These are phyloP conservation scores for Caloenas nicobarica DNA, from an alignment of 2,113 vertebrate genomes.

Conservation along the genomic window DNA sequence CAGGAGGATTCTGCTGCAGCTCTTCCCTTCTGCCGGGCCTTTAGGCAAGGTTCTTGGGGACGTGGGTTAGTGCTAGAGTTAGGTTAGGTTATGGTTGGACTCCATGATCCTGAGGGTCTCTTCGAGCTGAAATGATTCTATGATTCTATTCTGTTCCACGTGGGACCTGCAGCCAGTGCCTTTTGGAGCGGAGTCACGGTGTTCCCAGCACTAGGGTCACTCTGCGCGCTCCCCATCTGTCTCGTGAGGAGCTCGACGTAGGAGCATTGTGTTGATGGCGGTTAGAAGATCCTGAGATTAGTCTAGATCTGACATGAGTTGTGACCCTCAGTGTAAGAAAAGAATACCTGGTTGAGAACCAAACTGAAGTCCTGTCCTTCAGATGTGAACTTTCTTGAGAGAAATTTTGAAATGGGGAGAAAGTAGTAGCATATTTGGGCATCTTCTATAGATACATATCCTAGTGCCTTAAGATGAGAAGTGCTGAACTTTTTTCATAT, in stretches of 20 bases:
- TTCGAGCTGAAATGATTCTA: too few relatives aligned
- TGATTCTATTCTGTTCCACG: neutral
- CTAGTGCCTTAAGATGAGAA: neutral
- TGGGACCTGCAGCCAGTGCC: neutral
- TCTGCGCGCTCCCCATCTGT: rapidly evolving
- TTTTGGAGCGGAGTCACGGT: neutral
- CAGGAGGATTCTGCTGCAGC: neutral
- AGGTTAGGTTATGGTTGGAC: too few relatives aligned
- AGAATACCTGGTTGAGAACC: neutral
- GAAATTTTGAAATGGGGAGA: neutral
- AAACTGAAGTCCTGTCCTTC: neutral
- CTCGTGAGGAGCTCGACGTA: neutral
- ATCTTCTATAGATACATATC: neutral
- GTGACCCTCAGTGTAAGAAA: neutral
- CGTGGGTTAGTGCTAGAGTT: too few relatives aligned
- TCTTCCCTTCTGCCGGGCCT: rapidly evolving
- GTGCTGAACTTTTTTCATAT: neutral
- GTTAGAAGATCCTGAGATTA: neutral
- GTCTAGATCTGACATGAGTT: neutral
- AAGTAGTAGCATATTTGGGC: neutral
- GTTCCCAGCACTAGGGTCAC: neutral
- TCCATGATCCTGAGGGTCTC: too few relatives aligned
- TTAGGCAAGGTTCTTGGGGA: too few relatives aligned
- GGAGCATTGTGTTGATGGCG: neutral
- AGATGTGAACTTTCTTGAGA: neutral